Evolutionary conservation across 37 sponge, comb jelly and placozoan species (phyloP), one percentile per base, ranked within the genome.

Genomic region (Ephydatia muelleri): DNA sequence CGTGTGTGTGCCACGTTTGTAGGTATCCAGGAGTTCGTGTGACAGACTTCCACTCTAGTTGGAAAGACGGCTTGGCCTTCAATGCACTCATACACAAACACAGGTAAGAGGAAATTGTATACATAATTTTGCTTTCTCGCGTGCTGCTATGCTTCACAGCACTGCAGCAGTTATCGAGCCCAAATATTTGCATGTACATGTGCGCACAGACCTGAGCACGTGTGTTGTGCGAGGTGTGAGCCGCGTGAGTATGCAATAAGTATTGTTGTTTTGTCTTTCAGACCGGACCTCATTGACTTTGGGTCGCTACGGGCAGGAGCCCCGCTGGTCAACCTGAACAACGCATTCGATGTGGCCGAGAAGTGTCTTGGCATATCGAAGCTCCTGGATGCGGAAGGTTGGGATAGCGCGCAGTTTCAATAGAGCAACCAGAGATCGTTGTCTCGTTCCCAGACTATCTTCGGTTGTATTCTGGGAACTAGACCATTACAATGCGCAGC

Each of bases 21-120:
- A 92, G 96, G 35, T 97, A 97, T 70, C 82, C 93, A 26, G 93
- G 91, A 67, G 97, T 97, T n/a, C 82, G 85, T 84, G 98, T 98
- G 37, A 74, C 91, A 70, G 96, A 98, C 87, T 98, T 98, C 86
- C 87, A 73, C 74, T 88, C 86, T 49, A 94, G 94, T 79, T 98
- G 98, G 98, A 93, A 82, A 36, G 92, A 89, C 67, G 98, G 98
- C 27, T 82, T 98, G 38, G 98, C 98, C 35, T 98, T 98, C 83
- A 93, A 93, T 84, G 96, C 96, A 65, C 89, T 98, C 80, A 98
- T 98, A n/a, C 98, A 98, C 83, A 95, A 94, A 73, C 96, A 96
- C 91, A 90, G 97, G 95, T 93, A 70, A 37, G n/a, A 76, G 26
- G 5, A 32, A 68, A 68, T 86, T 80, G 36, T 0, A 31, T 80